Percentiles rank a stretch among this genome's conserved stretches.
phyloP scores from a whole-genome alignment of 2,888 invertebrate genomes.

The Idaea biselata region DNA sequence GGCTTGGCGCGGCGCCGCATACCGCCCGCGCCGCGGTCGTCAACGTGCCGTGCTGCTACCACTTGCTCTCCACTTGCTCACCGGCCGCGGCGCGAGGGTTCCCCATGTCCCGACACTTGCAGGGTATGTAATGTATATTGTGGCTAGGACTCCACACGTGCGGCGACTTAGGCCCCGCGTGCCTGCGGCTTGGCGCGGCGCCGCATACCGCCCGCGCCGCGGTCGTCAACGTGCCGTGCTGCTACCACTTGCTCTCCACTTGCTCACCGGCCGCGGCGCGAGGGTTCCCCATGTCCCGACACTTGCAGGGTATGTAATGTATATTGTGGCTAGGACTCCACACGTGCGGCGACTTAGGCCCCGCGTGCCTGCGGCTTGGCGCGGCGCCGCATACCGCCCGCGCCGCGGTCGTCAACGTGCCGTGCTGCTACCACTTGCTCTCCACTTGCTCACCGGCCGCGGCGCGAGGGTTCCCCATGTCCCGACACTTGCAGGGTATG shows the following conservation, averaged over 20 bases:
- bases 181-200: constrained; percentile 84
- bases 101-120: constrained; percentile 84
- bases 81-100: constrained; percentile 84
- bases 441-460: no score
- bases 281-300: constrained; percentile 86
- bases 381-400: constrained; percentile 67
- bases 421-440: constrained; percentile 94
- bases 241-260: constrained; percentile 90
- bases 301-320: constrained; percentile 73
- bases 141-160: constrained; percentile 91
- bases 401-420: constrained; percentile 87
- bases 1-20: constrained; percentile 81
- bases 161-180: constrained; percentile 89
- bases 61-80: constrained; percentile 86
- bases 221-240: constrained; percentile 92
- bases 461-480: constrained; percentile 84
- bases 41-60: constrained; percentile 95
- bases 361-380: constrained; percentile 87
- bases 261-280: no score
- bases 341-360: constrained; percentile 92
- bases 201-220: constrained; percentile 73
- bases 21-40: constrained; percentile 82
- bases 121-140: no score
- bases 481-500: constrained; percentile 81
- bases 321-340: constrained; percentile 84